Evolutionary conservation across 23 tunicate genomes (phyloP).

Genomic region (Ciona savignyi): DNA sequence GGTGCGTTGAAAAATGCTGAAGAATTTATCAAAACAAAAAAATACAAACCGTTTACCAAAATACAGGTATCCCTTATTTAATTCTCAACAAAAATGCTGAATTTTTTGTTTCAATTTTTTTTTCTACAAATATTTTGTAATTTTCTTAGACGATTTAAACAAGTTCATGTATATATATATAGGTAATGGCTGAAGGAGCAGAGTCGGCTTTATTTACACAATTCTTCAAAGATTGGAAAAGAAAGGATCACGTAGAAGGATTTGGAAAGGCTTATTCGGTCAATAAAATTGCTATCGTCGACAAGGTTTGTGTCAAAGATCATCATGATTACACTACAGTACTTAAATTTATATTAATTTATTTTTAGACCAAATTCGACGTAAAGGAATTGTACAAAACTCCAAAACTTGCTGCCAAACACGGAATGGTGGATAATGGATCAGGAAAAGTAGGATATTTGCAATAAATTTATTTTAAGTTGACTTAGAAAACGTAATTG

Average conservation of each 20-base stretch:
- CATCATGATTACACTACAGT: background rate
- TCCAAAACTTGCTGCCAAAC: constrained; percentile 76
- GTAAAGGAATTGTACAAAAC: constrained; percentile 63
- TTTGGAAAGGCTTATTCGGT: constrained; percentile 39
- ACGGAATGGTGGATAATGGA: constrained; percentile 94
- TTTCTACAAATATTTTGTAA: background rate
- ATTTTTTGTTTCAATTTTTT: background rate
- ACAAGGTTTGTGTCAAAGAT: constrained; percentile 20
- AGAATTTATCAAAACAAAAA: constrained; percentile 46
- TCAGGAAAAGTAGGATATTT: constrained; percentile 59
- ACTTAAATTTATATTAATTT: too few species aligned
- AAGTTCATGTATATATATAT: background rate
- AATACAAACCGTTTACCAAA: constrained; percentile 37
- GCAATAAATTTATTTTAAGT: background rate
- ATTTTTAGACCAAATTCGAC: constrained; percentile 56
- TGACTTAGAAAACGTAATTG: background rate
- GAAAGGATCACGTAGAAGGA: constrained; percentile 47
- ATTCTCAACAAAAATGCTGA: background rate
- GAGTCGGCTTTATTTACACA: constrained; percentile 81
- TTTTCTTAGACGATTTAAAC: background rate
- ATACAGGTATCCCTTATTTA: constrained; percentile 33
- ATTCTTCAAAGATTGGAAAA: constrained; percentile 82
- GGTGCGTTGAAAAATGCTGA: constrained; percentile 68
- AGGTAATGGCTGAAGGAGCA: constrained; percentile 63
- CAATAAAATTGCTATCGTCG: constrained; percentile 69